Base-by-base conservation (phyloP, 2,797 vertebrate genomes). In the Rousettus madagascariensis region DNA sequence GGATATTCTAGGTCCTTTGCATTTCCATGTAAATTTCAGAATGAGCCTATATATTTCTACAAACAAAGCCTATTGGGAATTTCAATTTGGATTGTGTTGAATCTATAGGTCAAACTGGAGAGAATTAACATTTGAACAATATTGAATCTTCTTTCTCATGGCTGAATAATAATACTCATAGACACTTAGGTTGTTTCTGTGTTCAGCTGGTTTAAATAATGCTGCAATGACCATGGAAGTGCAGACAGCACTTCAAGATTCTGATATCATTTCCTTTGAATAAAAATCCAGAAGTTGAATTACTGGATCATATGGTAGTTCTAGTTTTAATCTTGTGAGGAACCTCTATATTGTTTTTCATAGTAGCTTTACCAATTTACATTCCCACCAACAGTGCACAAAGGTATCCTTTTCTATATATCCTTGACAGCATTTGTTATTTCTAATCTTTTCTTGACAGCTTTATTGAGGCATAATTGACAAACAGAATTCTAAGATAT, bases 1-100 rank as follows among this genome's bases (percentile, higher is more conserved):
- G 26, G 22, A 12, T 65, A 63, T 30, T 84, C 63, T 53, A 86
- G 77, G 16, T 85, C 86, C 22, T 89, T 87, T 77, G 8, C 30
- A 88, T 91, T 92, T 94, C n/a, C 41, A 36, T 57, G 16, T 69
- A 75, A 6, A 65, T 61, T 61, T 88, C 80, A 59, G 77, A 85
- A 71, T 19, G 30, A 77, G 16, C 30, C 30, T 61, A n/a, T 77
- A 3, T 15, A 28, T 87, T 91, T 80, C 68, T 33, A 79, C 16
- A 49, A 65, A 59, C 49, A 59, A 80, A 68, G 28, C 4, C 26
- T 43, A 24, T 51, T 90, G 20, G 65, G 75, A 69, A 69, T 53
- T 78, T 11, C 36, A 33, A 61, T 46, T 91, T 46, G 1, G 55
- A 36, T 26, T 61, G 8, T 59, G 6, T 49, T 71, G 41, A 69